phyloP scores from a whole-genome alignment of 1,140 invertebrate species.

The Medauroidea extradentata region DNA sequence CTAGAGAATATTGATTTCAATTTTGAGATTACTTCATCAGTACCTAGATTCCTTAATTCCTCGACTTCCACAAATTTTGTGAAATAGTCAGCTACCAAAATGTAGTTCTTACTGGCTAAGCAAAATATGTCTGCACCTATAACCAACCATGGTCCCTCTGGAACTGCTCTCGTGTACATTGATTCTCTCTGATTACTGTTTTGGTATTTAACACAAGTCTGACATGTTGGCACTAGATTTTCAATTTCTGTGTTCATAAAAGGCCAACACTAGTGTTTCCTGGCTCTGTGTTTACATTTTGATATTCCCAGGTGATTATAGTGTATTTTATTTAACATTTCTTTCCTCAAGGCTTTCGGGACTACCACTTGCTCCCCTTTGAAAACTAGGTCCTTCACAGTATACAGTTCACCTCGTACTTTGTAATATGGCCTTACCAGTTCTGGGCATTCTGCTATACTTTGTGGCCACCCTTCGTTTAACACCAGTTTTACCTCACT shows the following conservation, averaged over 20 bases:
- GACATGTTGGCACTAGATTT: slow-evolving; percentile 2
- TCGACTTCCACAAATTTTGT: slow-evolving; percentile 23
- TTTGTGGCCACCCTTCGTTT: slow-evolving; percentile 39
- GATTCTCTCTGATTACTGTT: slow-evolving; percentile 17
- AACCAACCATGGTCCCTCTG: slow-evolving; percentile 21
- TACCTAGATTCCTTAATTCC: background rate
- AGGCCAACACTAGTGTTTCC: slow-evolving; percentile 44
- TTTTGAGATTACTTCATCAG: slow-evolving; percentile 19
- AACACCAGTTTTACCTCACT: slow-evolving; percentile 25
- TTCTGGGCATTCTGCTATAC: slow-evolving; percentile 24
- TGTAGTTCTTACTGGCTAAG: slow-evolving; percentile 8
- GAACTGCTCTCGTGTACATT: slow-evolving; percentile 20
- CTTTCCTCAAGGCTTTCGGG: slow-evolving; percentile 30
- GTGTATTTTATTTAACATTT: slow-evolving; percentile 41
- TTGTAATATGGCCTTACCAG: slow-evolving; percentile 31
- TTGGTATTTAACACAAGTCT: slow-evolving; percentile 13
- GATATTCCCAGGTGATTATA: slow-evolving; percentile 44
- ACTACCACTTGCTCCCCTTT: slow-evolving; percentile 38
- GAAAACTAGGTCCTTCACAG: slow-evolving; percentile 35
- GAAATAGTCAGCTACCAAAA: slow-evolving; percentile 23
- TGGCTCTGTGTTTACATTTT: slow-evolving; percentile 36
- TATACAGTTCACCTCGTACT: slow-evolving; percentile 32
- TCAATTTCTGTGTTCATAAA: slow-evolving; percentile 26
- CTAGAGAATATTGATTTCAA: slow-evolving; percentile 14
- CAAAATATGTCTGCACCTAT: slow-evolving; percentile 16